Evolutionary conservation across 2,888 invertebrate species (phyloP).

Genomic region (Dolichopus griseipennis): DNA sequence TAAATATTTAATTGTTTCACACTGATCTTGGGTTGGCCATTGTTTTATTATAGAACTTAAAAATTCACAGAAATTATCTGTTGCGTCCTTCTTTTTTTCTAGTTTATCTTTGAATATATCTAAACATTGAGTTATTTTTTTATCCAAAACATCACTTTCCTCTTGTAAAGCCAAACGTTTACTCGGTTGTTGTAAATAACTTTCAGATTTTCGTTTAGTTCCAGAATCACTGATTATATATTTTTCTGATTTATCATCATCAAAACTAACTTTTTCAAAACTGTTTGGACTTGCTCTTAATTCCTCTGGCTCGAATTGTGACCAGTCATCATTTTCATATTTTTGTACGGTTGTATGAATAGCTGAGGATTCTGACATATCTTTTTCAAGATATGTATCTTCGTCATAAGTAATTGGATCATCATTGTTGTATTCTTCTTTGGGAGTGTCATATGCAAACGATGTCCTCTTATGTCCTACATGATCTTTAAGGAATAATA

Average conservation of each 20-base stretch:
- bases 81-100: not conserved
- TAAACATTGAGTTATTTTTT: not conserved
- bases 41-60: not conserved
- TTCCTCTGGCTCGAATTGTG: not conserved
- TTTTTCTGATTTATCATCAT: not conserved
- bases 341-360: not conserved
- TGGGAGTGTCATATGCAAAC: not conserved
- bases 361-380: not conserved
- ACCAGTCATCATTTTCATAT: not conserved
- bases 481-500: not conserved
- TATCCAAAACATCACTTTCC: not conserved
- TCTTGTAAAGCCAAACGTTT: not conserved
- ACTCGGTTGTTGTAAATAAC: not conserved
- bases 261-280: constrained; percentile 1
- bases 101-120: not conserved
- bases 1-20: not conserved
- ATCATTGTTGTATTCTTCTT: not conserved
- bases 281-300: not conserved
- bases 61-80: not conserved
- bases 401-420: not conserved
- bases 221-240: not conserved
- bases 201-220: not conserved
- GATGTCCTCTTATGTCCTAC: not conserved
- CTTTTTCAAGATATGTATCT: not conserved
- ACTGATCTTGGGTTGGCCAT: not conserved